Conservation (phyloP, 2,888 invertebrate species). For the Aproaerema taeniolella region DNA sequence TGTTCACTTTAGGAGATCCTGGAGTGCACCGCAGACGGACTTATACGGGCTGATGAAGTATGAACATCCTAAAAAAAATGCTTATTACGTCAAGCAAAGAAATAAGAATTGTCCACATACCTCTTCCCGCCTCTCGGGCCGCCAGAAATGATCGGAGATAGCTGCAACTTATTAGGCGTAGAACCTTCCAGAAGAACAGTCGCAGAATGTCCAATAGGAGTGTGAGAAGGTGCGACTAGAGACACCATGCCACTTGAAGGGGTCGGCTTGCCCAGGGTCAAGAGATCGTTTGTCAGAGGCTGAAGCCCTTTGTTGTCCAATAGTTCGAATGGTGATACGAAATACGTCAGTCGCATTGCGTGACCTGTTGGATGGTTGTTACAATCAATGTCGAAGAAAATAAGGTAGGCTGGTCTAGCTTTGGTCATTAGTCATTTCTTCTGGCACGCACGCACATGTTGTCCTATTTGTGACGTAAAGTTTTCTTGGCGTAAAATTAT, state of each 20-base stretch:
- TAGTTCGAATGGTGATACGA: constrained; percentile 94
- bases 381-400: background rate
- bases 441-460: too few relatives aligned
- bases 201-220: constrained; percentile 89
- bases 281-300: constrained; percentile 85
- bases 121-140: constrained; percentile 85
- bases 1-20: too few relatives aligned
- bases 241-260: constrained; percentile 51
- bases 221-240: constrained; percentile 62
- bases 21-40: too few relatives aligned
- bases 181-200: constrained; percentile 94
- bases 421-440: too few relatives aligned
- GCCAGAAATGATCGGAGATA: constrained; percentile 82
- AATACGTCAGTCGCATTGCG: constrained; percentile 95
- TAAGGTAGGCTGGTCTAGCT: background rate
- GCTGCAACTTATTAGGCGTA: constrained; percentile 89
- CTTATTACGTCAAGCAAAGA: too few relatives aligned
- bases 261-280: constrained; percentile 70
- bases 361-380: constrained; percentile 87
- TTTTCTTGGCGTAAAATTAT: too few relatives aligned
- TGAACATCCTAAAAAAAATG: too few relatives aligned
- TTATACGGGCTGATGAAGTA: too few relatives aligned
- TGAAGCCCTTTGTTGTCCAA: constrained; percentile 86
- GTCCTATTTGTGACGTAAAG: too few relatives aligned
- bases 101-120: constrained; percentile 71